Evolutionary conservation across 2,797 vertebrate species (phyloP), one percentile per base, ranked within the genome.

Genomic region (Cynopterus sphinx): DNA sequence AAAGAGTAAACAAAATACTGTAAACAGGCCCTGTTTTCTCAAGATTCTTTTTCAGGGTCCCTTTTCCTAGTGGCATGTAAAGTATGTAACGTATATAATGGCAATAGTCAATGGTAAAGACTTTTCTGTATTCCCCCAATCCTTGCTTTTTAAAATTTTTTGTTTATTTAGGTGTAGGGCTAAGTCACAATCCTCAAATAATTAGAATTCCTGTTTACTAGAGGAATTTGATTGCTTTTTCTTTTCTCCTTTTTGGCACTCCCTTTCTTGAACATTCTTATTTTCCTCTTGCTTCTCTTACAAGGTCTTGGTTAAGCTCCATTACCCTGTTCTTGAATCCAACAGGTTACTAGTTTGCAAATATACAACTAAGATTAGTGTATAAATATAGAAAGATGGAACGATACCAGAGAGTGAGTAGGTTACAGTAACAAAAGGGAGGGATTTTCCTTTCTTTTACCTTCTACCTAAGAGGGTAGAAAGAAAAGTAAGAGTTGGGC

Each of bases 271-370:
- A 73, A 73, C 26, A 49, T 55, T 59, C 12, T 82, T 70, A 68
- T 73, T 91, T 94, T 88, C 67, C 55, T 85, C 75, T 79, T 26
- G 19, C 91, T 94, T 78, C 33, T 79, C 15, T 51, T 70, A 41
- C 59, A 79, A 74, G 12, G 70, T 71, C 19, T 70, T 81, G 61
- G 26, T 61, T 87, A 90, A 90, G 68, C 7, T 59, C 22, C n/a
- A 26, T 90, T 71, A 78, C 28, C 22, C 22, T 79, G 12, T 73
- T 73, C 41, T 79, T 89, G 57, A 94, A 74, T 41, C 73, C 11
- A 67, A 41, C 22, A 77, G 24, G 92, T 96, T 68, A 71, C 49
- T 77, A 77, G n/a, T 94, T 87, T 94, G 31, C 77, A 92, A 51
- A 65, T n/a, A 4, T 74, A 4, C 41, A 51, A n/a, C 43, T 57